Percentiles rank a stretch among this genome's conserved stretches.
These are phyloP conservation scores for Odontesthes bonariensis DNA, from an alignment of 2,113 vertebrate genomes.

Conservation along the genomic window DNA sequence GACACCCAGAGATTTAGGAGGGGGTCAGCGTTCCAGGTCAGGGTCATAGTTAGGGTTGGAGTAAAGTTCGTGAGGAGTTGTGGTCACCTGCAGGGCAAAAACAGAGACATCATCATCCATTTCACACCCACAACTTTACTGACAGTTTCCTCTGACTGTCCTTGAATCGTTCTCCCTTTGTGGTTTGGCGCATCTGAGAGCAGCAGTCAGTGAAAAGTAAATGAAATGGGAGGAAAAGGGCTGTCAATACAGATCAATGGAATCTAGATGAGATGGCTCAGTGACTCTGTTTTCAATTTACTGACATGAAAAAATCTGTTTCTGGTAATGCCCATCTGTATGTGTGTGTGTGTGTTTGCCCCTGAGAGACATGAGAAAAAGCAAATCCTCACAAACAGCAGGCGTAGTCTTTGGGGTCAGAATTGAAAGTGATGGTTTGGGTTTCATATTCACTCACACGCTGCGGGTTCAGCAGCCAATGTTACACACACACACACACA, in stretches of 20 bases:
- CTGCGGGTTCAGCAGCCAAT: background rate
- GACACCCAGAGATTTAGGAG: background rate
- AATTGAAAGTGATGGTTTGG: constrained; percentile 23
- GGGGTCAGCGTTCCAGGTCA: constrained; percentile 4
- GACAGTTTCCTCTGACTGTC: background rate
- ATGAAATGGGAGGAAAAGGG: background rate
- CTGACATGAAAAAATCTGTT: constrained; percentile 27
- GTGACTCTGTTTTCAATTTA: constrained; percentile 44
- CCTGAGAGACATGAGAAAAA: background rate
- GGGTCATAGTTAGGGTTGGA: constrained; percentile 17
- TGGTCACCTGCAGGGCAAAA: constrained; percentile 19
- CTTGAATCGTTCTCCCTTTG: background rate
- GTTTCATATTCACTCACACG: constrained; percentile 26
- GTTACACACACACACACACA: no score
- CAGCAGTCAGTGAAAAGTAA: background rate
- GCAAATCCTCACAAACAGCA: constrained; percentile 27
- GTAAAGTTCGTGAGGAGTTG: background rate
- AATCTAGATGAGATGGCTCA: background rate
- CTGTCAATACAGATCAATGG: background rate
- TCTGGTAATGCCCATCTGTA: constrained; percentile 27
- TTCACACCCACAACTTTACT: background rate
- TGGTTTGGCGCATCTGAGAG: background rate
- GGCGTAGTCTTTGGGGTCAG: constrained; percentile 34
- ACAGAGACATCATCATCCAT: background rate
- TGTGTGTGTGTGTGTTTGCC: background rate